Percentiles rank a stretch among this genome's conserved stretches.
Evolutionary conservation across 2,888 invertebrate species (phyloP).

Genomic region (Belgica antarctica): DNA sequence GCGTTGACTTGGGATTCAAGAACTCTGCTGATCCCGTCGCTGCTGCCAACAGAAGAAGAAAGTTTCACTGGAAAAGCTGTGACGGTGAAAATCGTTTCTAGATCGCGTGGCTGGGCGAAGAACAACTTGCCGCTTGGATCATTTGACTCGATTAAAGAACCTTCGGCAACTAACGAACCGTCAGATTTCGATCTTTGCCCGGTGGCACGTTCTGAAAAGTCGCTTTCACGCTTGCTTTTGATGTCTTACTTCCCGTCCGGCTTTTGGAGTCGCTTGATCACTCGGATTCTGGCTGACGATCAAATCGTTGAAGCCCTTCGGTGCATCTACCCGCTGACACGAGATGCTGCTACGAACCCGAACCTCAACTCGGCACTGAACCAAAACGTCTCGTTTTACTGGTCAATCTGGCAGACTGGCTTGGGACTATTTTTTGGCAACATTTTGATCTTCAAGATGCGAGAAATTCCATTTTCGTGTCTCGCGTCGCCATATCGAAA

Average conservation of each 20-base stretch:
- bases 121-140: slow-evolving; percentile 8
- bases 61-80: slow-evolving; percentile 50
- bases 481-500: slow-evolving; percentile 58
- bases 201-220: slow-evolving; percentile 58
- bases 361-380: slow-evolving; percentile 5
- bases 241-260: slow-evolving; percentile 98
- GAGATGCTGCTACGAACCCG: slow-evolving; percentile 58
- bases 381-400: slow-evolving; percentile 66
- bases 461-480: slow-evolving; percentile 68
- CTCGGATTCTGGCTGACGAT: slow-evolving; percentile 87
- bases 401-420: slow-evolving; percentile 94
- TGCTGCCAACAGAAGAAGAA: slow-evolving; percentile 79
- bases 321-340: slow-evolving; percentile 68
- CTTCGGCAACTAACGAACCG: not conserved
- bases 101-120: slow-evolving; percentile 68
- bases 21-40: slow-evolving; percentile 84
- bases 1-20: slow-evolving; percentile 94
- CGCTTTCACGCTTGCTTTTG: slow-evolving; percentile 74
- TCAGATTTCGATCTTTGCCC: slow-evolving; percentile 52
- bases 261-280: slow-evolving; percentile 94
- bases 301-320: slow-evolving; percentile 76
- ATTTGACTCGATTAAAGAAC: not conserved
- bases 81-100: slow-evolving; percentile 50
- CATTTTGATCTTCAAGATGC: slow-evolving; percentile 75
- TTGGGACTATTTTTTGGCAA: slow-evolving; percentile 80